Evolutionary conservation across 2,113 vertebrate species (phyloP), one percentile per base, ranked within the genome.

Genomic region (Hystrix cristata): DNA sequence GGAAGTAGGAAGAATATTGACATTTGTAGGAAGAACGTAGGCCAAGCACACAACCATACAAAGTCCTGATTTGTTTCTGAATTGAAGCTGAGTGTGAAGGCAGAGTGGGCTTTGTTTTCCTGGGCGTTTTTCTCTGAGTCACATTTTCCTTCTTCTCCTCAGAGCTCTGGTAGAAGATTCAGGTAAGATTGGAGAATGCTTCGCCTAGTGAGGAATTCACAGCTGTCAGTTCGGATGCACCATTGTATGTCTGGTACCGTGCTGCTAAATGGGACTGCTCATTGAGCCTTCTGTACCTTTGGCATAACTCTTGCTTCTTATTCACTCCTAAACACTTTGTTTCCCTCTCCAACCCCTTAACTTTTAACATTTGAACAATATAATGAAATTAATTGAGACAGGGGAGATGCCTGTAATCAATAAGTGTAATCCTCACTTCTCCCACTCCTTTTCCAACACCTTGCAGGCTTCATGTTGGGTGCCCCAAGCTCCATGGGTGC

Each of bases 311-410:
- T 64, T 84, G 59, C 14, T 83, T 27, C 29, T 2, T 65, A 5
- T 82, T 81, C 15, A 43, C 21, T 83, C 27, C 29, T 84, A 88
- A 94, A 83, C 55, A 90, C 25, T 94, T 81, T 78, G 7, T 72
- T 96, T 94, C 43, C 38, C 5, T 69, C 31, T 23, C 51, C 3
- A 46, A 7, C 15, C 9, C n/a, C 27, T 88, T 88, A 72, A 34
- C n/a, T 60, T 48, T 74, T 46, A 96, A 80, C 79, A 23, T 81
- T 76, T 93, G 71, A 85, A 84, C 0, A 71, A 69, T 72, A 23
- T 4, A 87, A 48, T 25, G 12, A 81, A 90, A 60, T 76, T 38
- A 87, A 53, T 5, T 65, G 29, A 92, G 51, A 85, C 9, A 62
- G 69, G 1, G 6, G 83, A 60, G 25, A 79, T 80, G 8, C 1